Conservation (phyloP, 2,113 vertebrate species). For the Grammomys surdaster region DNA sequence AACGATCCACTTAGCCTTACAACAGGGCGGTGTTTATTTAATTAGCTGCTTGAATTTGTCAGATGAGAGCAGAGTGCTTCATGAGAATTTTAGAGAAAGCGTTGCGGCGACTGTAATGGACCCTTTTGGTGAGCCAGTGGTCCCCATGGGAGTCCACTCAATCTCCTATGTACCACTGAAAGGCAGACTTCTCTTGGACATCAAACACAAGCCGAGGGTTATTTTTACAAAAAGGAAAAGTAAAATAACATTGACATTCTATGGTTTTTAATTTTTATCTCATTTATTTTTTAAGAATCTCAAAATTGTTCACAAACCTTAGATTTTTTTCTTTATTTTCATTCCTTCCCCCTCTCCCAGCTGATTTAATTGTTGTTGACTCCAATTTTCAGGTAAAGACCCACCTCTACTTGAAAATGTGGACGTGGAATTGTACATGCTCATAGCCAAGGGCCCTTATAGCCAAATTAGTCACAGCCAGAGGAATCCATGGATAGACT, state of each 20-base stretch:
- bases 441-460: neutral
- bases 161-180: conserved; percentile 39
- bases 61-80: conserved; percentile 49
- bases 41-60: conserved; percentile 48
- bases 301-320: neutral
- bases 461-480: neutral
- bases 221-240: neutral
- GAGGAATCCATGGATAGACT: neutral
- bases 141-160: neutral
- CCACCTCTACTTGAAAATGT: neutral
- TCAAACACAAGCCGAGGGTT: neutral
- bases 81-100: neutral
- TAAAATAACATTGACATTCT: neutral
- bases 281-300: conserved; percentile 33
- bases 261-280: neutral
- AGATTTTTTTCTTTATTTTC: neutral
- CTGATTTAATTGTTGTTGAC: neutral
- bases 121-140: neutral
- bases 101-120: neutral
- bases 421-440: no score
- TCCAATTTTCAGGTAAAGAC: neutral
- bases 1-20: conserved; percentile 33
- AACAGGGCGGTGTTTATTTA: neutral
- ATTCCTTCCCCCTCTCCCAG: no score
- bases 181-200: neutral